Percentiles rank a stretch among this genome's conserved stretches.
Conservation (phyloP, 1,140 invertebrate species). For the Rhagoletis zephyria region DNA sequence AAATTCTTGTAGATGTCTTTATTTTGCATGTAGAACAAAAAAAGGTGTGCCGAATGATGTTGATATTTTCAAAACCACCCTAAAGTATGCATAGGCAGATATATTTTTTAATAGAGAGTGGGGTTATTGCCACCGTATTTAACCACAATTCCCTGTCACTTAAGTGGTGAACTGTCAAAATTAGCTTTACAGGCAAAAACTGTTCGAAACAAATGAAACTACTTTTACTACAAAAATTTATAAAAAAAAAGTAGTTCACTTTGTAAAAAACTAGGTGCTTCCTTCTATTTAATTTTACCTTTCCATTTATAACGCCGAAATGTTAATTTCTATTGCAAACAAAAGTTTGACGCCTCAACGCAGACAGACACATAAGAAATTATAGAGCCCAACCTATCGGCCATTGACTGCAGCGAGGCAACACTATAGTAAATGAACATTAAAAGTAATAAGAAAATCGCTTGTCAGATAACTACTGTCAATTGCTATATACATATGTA, state of each 20-base stretch:
- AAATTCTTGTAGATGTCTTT: too few species aligned
- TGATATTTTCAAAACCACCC: too few species aligned
- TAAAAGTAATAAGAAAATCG: conserved; percentile 4
- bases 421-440: background rate
- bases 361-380: conserved; percentile 22
- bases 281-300: background rate
- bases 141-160: background rate
- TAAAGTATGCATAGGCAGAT: background rate
- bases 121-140: background rate
- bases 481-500: background rate
- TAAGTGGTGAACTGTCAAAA: background rate
- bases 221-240: background rate
- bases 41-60: too few species aligned
- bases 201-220: background rate
- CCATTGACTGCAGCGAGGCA: background rate
- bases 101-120: background rate
- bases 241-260: background rate
- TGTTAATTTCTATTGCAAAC: conserved; percentile 4
- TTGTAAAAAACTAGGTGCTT: background rate
- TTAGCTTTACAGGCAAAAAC: background rate
- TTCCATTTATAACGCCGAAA: background rate
- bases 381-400: conserved; percentile 15
- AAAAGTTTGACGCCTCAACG: background rate
- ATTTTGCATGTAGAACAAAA: too few species aligned
- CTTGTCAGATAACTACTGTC: background rate